These are phyloP conservation scores for Telmatherina bonti DNA, from an alignment of 2,797 vertebrate species.

Conservation along the genomic window DNA sequence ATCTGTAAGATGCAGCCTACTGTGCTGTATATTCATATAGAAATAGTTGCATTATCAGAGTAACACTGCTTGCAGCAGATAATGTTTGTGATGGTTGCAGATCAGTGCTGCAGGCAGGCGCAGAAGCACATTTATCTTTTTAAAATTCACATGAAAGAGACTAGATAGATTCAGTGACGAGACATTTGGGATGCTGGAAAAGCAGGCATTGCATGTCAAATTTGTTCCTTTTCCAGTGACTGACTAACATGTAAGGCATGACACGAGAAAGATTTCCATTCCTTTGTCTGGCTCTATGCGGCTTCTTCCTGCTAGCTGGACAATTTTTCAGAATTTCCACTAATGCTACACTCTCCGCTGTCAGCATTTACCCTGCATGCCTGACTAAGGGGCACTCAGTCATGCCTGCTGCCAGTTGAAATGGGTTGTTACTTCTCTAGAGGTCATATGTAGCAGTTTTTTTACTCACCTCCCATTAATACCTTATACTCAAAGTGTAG, in stretches of 20 bases:
- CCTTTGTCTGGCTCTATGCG: constrained; percentile 68
- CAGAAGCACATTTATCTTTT: background rate
- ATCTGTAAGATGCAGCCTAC: constrained; percentile 49
- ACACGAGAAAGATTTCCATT: constrained; percentile 49
- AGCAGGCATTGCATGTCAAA: constrained; percentile 16
- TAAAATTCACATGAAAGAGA: constrained; percentile 16
- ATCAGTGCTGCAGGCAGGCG: constrained; percentile 3
- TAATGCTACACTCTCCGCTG: constrained; percentile 46
- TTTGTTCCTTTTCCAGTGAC: constrained; percentile 26
- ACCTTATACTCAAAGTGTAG: background rate
- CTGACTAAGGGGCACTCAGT: constrained; percentile 25
- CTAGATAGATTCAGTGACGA: constrained; percentile 8
- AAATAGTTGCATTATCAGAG: constrained; percentile 38
- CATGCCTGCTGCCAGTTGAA: constrained; percentile 27
- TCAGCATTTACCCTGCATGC: constrained; percentile 59
- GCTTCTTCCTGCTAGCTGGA: constrained; percentile 45
- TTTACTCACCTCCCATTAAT: background rate
- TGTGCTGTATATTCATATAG: constrained; percentile 56
- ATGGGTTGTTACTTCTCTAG: constrained; percentile 35
- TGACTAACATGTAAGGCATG: constrained; percentile 10
- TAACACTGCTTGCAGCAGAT: constrained; percentile 9
- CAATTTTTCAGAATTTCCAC: constrained; percentile 61
- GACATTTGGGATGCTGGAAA: constrained; percentile 7
- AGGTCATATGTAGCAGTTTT: constrained; percentile 41
- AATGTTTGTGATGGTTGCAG: constrained; percentile 14